Conservation (phyloP, 2,888 invertebrate species). For the Lathronympha strigana region DNA sequence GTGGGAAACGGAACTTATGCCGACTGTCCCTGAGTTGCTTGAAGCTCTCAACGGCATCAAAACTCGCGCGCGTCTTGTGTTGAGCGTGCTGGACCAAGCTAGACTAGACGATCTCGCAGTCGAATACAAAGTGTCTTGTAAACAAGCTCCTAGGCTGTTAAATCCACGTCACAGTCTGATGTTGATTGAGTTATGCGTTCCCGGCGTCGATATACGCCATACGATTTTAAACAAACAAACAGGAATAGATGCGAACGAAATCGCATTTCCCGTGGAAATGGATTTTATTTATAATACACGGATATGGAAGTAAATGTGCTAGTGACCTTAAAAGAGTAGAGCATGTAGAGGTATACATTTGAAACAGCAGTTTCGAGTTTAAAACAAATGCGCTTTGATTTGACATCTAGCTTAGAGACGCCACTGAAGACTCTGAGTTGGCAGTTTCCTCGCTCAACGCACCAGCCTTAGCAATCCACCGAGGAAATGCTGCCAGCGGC, state of each 20-base stretch:
- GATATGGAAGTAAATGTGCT: constrained; percentile 2
- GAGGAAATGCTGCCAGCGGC: too few relatives aligned
- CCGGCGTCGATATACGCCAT: constrained; percentile 47
- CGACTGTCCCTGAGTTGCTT: too few relatives aligned
- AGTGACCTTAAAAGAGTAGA: background rate
- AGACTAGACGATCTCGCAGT: background rate
- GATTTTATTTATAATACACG: constrained; percentile 26
- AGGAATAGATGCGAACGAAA: constrained; percentile 29
- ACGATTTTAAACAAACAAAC: constrained; percentile 40
- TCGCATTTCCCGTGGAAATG: constrained; percentile 22
- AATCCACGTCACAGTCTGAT: constrained; percentile 72
- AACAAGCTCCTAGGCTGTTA: constrained; percentile 42
- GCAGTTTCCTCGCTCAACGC: too few relatives aligned
- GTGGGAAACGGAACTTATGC: too few relatives aligned
- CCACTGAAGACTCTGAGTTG: too few relatives aligned
- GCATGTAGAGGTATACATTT: too few relatives aligned
- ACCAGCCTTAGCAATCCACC: too few relatives aligned
- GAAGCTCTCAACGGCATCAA: too few relatives aligned
- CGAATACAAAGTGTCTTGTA: background rate
- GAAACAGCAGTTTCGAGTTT: too few relatives aligned
- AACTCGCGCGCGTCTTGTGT: too few relatives aligned
- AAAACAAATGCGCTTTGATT: too few relatives aligned
- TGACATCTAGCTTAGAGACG: too few relatives aligned
- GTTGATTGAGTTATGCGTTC: constrained; percentile 77
- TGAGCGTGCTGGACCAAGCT: background rate